A percentile compares a stretch with the other conserved stretches of the same genome.
These are phyloP conservation scores for Syndactyla subalaris DNA, from an alignment of 2,797 vertebrate species.

Conservation along the genomic window DNA sequence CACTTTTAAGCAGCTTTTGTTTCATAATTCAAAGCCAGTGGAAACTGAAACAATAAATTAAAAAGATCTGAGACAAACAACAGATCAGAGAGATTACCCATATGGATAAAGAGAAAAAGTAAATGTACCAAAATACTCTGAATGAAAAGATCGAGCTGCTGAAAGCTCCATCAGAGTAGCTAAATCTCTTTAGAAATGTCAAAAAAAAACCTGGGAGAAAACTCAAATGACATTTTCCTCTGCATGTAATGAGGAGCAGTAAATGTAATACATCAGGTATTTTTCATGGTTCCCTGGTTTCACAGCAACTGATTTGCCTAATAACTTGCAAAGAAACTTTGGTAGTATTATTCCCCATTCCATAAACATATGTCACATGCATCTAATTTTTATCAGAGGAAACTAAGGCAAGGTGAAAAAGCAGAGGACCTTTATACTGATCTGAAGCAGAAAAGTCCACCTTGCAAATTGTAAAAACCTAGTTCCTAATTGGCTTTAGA, in stretches of 20 bases:
- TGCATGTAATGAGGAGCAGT: neutral
- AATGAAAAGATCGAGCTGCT: neutral
- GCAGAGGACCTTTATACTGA: neutral
- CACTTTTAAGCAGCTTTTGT: slow-evolving; percentile 6
- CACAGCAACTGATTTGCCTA: neutral
- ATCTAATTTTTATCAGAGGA: neutral
- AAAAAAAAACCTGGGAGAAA: neutral
- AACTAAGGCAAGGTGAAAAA: neutral
- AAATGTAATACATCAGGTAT: neutral
- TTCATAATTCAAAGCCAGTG: slow-evolving; percentile 4
- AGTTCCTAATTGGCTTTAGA: neutral
- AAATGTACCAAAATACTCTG: neutral
- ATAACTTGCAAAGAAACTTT: neutral
- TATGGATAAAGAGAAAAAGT: neutral
- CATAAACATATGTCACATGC: neutral
- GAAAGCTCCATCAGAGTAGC: neutral
- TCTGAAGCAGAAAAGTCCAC: neutral
- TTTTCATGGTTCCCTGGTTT: neutral
- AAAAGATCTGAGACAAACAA: neutral
- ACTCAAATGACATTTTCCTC: neutral
- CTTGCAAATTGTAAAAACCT: neutral
- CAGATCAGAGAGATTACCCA: neutral
- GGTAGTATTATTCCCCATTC: neutral
- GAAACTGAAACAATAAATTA: slow-evolving; percentile 24
- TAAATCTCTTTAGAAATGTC: neutral